A percentile compares a stretch with the other conserved stretches of the same genome.
These are phyloP conservation scores for Frieseomelitta varia DNA, from an alignment of 1,140 invertebrate genomes.

Conservation along the genomic window DNA sequence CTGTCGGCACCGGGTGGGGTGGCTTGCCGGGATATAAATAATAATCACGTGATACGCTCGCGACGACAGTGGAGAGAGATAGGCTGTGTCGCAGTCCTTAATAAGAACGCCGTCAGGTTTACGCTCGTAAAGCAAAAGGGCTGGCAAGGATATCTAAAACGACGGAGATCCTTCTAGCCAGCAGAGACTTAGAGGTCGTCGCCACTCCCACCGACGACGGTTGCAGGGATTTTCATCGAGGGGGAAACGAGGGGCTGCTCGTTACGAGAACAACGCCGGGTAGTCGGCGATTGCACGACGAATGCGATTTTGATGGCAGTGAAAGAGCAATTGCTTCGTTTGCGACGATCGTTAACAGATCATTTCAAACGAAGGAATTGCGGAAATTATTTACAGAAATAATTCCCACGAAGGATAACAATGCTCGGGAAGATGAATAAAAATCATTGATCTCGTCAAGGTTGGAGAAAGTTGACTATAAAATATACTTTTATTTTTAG, in stretches of 20 bases:
- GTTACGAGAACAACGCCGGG: conserved; percentile 47
- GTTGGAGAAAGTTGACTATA: too few relatives aligned
- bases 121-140: conserved; percentile 53
- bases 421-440: not conserved
- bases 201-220: not conserved
- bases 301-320: conserved; percentile 55
- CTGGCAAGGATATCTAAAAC: conserved; percentile 38
- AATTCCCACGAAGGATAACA: not conserved
- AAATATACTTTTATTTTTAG: too few relatives aligned
- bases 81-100: conserved; percentile 34
- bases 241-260: conserved; percentile 34
- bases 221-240: conserved; percentile 4
- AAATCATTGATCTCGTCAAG: not conserved
- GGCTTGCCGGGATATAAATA: conserved; percentile 56
- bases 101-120: conserved; percentile 42
- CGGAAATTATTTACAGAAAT: not conserved
- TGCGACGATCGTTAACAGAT: conserved; percentile 22
- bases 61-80: conserved; percentile 37
- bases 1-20: conserved; percentile 3
- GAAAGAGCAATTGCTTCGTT: conserved; percentile 35
- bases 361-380: not conserved
- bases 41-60: conserved; percentile 58
- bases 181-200: not conserved
- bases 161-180: conserved; percentile 23
- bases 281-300: conserved; percentile 30